Percentiles rank a stretch among this genome's conserved stretches.
Evolutionary conservation across 2,113 vertebrate species (phyloP).

Genomic region (Ibidorhyncha struthersii): DNA sequence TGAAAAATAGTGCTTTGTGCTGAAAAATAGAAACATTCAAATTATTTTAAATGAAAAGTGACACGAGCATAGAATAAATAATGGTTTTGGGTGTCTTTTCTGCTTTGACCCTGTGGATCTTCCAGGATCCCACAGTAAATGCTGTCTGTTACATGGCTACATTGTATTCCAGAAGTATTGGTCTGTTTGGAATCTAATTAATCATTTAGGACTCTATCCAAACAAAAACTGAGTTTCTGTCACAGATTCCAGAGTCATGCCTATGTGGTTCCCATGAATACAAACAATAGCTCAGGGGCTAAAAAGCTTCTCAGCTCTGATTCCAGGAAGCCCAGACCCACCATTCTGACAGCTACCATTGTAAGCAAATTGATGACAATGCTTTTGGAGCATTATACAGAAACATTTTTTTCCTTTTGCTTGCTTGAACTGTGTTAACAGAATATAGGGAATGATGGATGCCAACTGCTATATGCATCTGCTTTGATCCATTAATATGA

Average conservation of each 20-base stretch:
- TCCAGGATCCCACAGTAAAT: background rate
- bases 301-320: background rate
- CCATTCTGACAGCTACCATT: slow-evolving; percentile 8
- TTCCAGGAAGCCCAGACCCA: background rate
- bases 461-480: background rate
- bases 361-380: background rate
- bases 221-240: background rate
- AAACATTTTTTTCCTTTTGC: background rate
- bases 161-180: background rate
- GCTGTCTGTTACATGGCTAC: background rate
- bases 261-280: background rate
- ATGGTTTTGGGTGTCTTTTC: background rate
- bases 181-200: background rate
- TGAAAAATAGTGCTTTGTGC: background rate
- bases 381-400: background rate
- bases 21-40: background rate
- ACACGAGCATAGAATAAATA: background rate
- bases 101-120: background rate
- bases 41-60: background rate
- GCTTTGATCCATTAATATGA: background rate
- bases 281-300: slow-evolving; percentile 2
- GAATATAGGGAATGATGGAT: background rate
- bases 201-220: background rate
- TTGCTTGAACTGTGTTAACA: background rate
- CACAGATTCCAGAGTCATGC: background rate